Base-by-base conservation (phyloP, 2,888 invertebrate genomes). In the Pachymerium ferrugineum region DNA sequence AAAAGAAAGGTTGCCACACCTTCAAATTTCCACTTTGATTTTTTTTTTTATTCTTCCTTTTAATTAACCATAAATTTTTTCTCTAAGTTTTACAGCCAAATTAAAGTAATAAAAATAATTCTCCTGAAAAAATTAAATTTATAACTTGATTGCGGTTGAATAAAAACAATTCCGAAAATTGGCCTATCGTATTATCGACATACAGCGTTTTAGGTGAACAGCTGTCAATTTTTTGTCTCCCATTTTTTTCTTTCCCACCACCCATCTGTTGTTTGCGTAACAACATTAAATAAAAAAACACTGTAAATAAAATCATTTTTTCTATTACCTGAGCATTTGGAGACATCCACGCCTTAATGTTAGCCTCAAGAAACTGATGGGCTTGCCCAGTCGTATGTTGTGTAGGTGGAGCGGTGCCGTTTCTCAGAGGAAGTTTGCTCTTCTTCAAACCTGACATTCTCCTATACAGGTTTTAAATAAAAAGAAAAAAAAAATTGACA, bases 261-360 rank as follows among this genome's bases (percentile, higher is more conserved):
- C 47, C 22, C 3, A 47, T 47, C 47, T 14, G 16, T 16, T 47
- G 5, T 47, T n/a, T 3, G 22, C 3, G 47, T 47, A 14, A 47
- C 22, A 8, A 47, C 1, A 14, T n/a, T 3, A 14, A 42, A 42
- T n/a, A 42, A 42, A 42, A 16, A 2, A 47, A 47, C 47, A n/a
- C n/a, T n/a, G n/a, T n/a, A 47, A 47, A 47, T 47, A 47, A 47
- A 47, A n/a, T n/a, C n/a, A n/a, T n/a, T n/a, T n/a, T n/a, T 47
- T 16, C 47, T 47, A 19, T 47, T 47, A 47, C 47, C 47, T 47
- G 47, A 1, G 16, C 68, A 31, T 74, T 77, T 5, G 77, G 77
- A 8, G 74, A 70, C 77, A 77, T 75, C 77, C 77, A 77, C 10
- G 77, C 77, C 73, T 74, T 76, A 33, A 77, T 75, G 29, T 77